Evolutionary conservation across 2,888 invertebrate genomes (phyloP).

Genomic region (Petrophora chlorosata): DNA sequence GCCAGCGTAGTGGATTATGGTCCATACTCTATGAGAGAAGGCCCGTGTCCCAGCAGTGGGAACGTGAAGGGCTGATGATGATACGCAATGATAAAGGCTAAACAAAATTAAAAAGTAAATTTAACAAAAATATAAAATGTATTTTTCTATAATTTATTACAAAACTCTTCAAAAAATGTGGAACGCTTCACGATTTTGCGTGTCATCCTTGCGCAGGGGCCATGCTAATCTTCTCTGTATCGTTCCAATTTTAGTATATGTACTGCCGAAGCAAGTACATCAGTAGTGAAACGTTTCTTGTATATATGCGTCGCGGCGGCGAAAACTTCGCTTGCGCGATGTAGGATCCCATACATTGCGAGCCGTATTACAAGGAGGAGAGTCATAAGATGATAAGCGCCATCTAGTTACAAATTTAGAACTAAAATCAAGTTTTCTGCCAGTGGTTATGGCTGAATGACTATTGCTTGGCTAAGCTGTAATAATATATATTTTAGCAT

Average conservation of each 20-base stretch:
- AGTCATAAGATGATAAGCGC: background rate
- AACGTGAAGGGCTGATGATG: too few species aligned
- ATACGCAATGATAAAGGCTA: too few species aligned
- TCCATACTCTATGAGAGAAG: too few species aligned
- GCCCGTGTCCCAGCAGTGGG: too few species aligned
- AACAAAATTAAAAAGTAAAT: too few species aligned
- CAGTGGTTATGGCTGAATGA: too few species aligned
- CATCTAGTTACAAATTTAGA: constrained; percentile 4
- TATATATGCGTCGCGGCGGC: background rate
- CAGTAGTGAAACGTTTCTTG: background rate
- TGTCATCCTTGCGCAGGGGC: constrained; percentile 26
- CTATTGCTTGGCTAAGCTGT: too few species aligned
- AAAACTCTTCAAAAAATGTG: background rate
- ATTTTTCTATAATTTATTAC: background rate
- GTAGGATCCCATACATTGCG: constrained; percentile 3
- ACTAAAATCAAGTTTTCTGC: too few species aligned
- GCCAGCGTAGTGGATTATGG: too few species aligned
- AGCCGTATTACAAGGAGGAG: background rate
- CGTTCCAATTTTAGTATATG: too few species aligned
- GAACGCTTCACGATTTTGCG: constrained; percentile 18
- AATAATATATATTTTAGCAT: too few species aligned
- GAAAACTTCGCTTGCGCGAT: constrained; percentile 16
- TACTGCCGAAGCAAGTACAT: constrained; percentile 19
- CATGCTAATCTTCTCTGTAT: constrained; percentile 23
- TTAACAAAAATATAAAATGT: too few species aligned